A percentile compares a stretch with the other conserved stretches of the same genome.
phyloP scores from a whole-genome alignment of 2,113 vertebrate genomes.

The Halichoerus grypus region DNA sequence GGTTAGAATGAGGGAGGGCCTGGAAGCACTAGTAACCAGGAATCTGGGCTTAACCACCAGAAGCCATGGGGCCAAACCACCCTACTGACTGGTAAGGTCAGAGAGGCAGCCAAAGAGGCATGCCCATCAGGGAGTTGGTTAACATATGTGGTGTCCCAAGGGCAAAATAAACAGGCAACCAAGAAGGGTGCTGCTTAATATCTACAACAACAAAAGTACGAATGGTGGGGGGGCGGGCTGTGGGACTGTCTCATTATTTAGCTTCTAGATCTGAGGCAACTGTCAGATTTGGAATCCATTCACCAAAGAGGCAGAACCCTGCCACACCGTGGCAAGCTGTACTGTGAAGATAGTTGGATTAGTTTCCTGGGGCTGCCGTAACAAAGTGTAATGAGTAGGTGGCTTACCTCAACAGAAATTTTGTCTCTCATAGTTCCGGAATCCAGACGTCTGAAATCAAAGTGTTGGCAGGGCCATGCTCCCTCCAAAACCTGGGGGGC shows the following conservation, averaged over 20 bases:
- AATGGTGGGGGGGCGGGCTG: not conserved
- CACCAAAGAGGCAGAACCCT: not conserved
- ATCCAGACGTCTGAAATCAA: not conserved
- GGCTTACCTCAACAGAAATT: not conserved
- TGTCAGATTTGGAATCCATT: not conserved
- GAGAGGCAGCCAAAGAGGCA: not conserved
- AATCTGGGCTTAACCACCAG: not conserved
- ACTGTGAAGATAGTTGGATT: fast-evolving
- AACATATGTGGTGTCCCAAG: not conserved
- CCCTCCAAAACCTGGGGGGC: not conserved
- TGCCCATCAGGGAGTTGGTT: not conserved
- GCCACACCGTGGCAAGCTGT: not conserved
- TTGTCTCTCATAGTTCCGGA: not conserved
- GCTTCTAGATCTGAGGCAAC: not conserved
- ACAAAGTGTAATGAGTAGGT: not conserved
- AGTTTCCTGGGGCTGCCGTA: not conserved
- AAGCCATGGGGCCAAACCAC: not conserved
- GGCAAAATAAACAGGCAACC: not conserved
- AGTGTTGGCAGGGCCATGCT: not conserved
- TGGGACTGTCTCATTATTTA: not conserved
- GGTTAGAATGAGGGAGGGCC: not conserved
- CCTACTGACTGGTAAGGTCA: not conserved
- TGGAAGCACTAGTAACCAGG: not conserved
- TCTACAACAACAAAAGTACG: not conserved
- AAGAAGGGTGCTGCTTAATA: not conserved